These are phyloP conservation scores for Hipposideros armiger DNA, from an alignment of 2,113 vertebrate species.

Conservation along the genomic window DNA sequence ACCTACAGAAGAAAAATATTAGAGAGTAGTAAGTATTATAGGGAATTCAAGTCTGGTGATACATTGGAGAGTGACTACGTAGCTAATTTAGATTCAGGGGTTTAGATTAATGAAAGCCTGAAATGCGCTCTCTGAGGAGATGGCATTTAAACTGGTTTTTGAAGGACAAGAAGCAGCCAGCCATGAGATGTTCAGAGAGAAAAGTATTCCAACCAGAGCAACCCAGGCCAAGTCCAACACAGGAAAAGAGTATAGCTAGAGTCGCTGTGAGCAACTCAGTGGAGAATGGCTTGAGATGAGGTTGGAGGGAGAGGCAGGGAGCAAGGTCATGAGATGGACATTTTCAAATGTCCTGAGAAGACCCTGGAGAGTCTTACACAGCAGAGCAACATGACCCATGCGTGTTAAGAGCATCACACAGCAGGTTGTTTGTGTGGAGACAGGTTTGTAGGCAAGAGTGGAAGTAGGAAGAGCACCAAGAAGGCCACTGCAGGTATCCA, in stretches of 20 bases:
- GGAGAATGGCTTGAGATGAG: not conserved
- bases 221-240: not conserved
- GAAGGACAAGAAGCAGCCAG: not conserved
- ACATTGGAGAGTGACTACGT: not conserved
- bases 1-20: not conserved
- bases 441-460: not conserved
- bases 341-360: not conserved
- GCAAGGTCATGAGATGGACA: not conserved
- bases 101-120: not conserved
- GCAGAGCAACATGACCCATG: not conserved
- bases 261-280: not conserved
- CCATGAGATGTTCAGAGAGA: not conserved
- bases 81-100: not conserved
- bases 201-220: not conserved
- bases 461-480: not conserved
- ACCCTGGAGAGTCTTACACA: not conserved
- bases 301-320: not conserved
- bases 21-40: not conserved
- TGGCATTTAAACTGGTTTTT: not conserved
- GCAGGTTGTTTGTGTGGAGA: not conserved
- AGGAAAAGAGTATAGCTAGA: not conserved
- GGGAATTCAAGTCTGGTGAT: not conserved
- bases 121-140: not conserved
- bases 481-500: not conserved
- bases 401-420: not conserved